Conservation (phyloP, 2,113 vertebrate species). For the Gulo gulo region DNA sequence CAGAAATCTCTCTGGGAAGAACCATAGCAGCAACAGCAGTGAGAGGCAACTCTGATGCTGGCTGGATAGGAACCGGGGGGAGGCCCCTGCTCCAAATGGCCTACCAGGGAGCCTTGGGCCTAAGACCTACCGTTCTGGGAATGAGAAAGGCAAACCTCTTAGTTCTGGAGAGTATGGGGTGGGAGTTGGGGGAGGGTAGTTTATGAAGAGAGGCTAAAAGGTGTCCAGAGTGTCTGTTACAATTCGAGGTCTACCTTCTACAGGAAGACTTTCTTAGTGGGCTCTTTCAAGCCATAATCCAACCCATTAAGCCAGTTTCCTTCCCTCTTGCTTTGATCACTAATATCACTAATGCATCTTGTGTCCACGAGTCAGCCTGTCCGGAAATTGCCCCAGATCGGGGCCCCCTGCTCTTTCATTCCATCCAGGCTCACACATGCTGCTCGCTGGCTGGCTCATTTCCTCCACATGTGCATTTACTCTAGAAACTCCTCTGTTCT, state of each 20-base stretch:
- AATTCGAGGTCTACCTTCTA: accelerated
- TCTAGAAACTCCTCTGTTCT: not conserved
- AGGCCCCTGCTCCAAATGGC: accelerated
- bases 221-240: accelerated
- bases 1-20: conserved; percentile 53
- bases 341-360: accelerated
- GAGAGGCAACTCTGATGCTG: not conserved
- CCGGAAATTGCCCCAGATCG: not conserved
- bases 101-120: accelerated
- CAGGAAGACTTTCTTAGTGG: too few species aligned
- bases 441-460: not conserved
- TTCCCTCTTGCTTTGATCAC: not conserved
- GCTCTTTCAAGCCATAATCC: not conserved
- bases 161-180: accelerated
- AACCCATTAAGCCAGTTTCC: not conserved
- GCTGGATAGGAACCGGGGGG: conserved; percentile 12
- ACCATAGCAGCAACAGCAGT: not conserved
- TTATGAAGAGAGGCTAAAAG: not conserved
- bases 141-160: not conserved
- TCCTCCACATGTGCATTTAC: not conserved
- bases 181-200: accelerated
- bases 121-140: not conserved
- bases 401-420: not conserved
- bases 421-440: not conserved
- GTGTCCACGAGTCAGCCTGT: not conserved